Evolutionary conservation across 2,888 invertebrate species (phyloP).

Genomic region (Girardia tigrina): DNA sequence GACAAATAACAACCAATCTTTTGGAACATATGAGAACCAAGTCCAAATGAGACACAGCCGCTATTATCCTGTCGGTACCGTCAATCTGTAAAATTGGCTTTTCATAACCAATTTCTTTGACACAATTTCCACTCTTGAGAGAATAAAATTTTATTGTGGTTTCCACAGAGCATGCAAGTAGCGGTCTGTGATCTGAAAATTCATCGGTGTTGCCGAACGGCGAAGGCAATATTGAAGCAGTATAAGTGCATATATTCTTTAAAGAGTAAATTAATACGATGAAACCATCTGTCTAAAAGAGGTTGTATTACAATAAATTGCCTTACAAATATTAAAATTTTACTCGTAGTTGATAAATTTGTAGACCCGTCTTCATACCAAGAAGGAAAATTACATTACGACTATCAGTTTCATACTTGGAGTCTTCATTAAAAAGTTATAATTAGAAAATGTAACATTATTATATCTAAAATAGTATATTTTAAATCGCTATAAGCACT

Average conservation of each 20-base stretch:
- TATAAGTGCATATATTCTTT: background rate
- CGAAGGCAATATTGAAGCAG: background rate
- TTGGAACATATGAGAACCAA: background rate
- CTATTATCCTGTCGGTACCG: background rate
- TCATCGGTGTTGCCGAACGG: background rate
- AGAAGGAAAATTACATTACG: background rate
- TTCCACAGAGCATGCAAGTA: background rate
- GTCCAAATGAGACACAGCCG: background rate
- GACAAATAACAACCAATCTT: background rate
- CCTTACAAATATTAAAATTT: background rate
- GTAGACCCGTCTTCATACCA: background rate
- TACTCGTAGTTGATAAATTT: background rate
- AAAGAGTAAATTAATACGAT: background rate
- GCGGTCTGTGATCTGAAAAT: background rate
- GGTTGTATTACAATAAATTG: too few relatives aligned
- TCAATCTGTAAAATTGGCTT: background rate
- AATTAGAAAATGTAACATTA: too few relatives aligned
- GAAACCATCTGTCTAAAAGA: background rate
- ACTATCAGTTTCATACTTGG: background rate
- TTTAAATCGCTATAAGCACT: too few relatives aligned
- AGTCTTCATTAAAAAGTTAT: background rate
- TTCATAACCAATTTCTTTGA: background rate
- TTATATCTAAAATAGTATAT: too few relatives aligned
- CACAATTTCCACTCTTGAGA: background rate
- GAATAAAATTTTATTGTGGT: background rate